phyloP scores from a whole-genome alignment of 2,888 invertebrate species.

The Thera obeliscata region DNA sequence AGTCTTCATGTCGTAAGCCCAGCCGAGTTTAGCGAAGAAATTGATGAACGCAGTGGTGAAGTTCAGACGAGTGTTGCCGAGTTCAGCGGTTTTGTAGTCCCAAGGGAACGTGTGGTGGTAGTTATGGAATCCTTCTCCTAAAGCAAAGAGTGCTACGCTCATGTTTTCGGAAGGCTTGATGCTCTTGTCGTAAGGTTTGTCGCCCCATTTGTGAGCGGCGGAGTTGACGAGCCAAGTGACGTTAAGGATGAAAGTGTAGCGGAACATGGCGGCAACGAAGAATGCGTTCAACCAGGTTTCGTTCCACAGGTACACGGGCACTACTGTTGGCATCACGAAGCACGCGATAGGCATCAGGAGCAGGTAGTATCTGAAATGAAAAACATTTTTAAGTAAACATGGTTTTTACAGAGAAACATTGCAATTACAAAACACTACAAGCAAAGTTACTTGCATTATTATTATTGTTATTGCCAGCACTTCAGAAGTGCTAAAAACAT shows the following conservation, averaged over 20 bases:
- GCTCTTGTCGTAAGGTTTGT: slow-evolving; percentile 89
- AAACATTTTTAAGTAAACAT: not conserved
- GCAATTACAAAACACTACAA: too few species aligned
- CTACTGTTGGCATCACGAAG: slow-evolving; percentile 90
- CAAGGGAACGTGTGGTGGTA: slow-evolving; percentile 94
- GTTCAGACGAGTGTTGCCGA: slow-evolving; percentile 89
- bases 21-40: slow-evolving; percentile 92
- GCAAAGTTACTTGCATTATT: too few species aligned
- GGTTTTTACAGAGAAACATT: too few species aligned
- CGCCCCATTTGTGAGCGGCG: slow-evolving; percentile 92
- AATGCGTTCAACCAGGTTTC: slow-evolving; percentile 88
- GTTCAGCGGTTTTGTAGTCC: slow-evolving; percentile 93
- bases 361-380: slow-evolving; percentile 87
- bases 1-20: slow-evolving; percentile 94
- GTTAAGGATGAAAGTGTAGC: slow-evolving; percentile 92
- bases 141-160: slow-evolving; percentile 86
- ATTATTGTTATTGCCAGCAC: too few species aligned
- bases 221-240: slow-evolving; percentile 96
- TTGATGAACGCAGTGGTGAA: slow-evolving; percentile 91
- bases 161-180: slow-evolving; percentile 90
- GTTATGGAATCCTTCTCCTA: slow-evolving; percentile 94
- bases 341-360: slow-evolving; percentile 89
- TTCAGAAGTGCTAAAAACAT: not conserved
- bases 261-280: slow-evolving; percentile 88
- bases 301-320: slow-evolving; percentile 91